A percentile compares a stretch with the other conserved stretches of the same genome.
Conservation (phyloP, 1,140 invertebrate genomes). For the Steinernema feltiae region DNA sequence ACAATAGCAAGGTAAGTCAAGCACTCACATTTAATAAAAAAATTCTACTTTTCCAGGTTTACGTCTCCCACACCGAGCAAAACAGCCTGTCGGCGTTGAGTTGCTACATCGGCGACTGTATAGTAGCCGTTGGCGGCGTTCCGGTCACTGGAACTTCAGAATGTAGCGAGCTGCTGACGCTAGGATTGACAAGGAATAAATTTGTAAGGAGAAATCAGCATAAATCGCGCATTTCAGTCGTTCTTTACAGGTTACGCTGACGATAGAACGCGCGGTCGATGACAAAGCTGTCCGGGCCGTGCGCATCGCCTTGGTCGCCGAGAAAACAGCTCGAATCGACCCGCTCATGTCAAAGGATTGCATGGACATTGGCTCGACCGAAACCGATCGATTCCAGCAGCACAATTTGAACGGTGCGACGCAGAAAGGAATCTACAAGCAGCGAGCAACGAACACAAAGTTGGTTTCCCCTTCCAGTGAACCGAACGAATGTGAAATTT, state of each 20-base stretch:
- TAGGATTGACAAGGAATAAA: neutral
- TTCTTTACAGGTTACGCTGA: neutral
- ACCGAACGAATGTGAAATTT: no score
- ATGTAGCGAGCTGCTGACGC: neutral
- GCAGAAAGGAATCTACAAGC: neutral
- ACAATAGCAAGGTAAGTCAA: neutral
- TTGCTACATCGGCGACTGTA: slow-evolving; percentile 1
- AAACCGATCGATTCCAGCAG: neutral
- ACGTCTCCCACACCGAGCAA: neutral
- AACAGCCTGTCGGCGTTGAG: neutral
- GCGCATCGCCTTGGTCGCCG: neutral
- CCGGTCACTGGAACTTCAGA: neutral
- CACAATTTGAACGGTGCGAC: neutral
- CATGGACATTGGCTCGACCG: neutral
- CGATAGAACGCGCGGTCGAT: neutral
- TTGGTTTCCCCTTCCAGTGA: no score
- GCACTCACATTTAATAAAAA: neutral
- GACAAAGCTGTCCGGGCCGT: neutral
- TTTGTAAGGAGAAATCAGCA: neutral
- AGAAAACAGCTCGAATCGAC: neutral
- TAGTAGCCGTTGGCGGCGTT: neutral
- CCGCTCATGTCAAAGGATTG: neutral
- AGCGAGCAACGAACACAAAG: neutral
- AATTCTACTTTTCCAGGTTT: neutral
- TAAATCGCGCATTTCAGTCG: neutral